Evolutionary conservation across 1,140 invertebrate genomes (phyloP).

Genomic region (Oryzaephilus surinamensis): DNA sequence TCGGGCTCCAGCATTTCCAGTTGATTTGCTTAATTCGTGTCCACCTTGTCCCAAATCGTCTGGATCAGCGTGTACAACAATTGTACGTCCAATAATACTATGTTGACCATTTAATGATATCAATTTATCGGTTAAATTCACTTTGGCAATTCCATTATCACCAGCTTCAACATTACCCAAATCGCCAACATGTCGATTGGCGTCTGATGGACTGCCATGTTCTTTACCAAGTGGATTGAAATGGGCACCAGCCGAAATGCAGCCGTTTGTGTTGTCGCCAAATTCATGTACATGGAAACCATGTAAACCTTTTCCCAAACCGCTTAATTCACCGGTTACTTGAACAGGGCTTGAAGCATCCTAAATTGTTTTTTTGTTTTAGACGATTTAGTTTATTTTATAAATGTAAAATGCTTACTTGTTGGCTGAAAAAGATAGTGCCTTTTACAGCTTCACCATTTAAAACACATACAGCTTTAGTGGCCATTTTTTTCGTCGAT

Average conservation of each 20-base stretch:
- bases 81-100: constrained; percentile 77
- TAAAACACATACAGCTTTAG: constrained; percentile 76
- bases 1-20: constrained; percentile 93
- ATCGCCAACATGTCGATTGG: constrained; percentile 78
- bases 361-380: constrained; percentile 32
- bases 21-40: constrained; percentile 87
- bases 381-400: neutral
- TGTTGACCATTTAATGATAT: constrained; percentile 66
- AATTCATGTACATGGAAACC: constrained; percentile 98
- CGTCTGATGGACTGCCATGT: constrained; percentile 73
- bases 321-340: constrained; percentile 60
- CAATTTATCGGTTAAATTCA: constrained; percentile 63
- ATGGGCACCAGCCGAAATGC: constrained; percentile 89
- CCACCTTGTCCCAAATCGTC: constrained; percentile 93
- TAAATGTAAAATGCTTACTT: constrained; percentile 36
- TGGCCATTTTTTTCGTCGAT: constrained; percentile 23
- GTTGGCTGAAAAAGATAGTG: constrained; percentile 66
- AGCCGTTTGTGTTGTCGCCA: constrained; percentile 94
- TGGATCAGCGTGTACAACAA: constrained; percentile 86
- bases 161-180: constrained; percentile 79
- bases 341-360: constrained; percentile 43
- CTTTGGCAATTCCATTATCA: constrained; percentile 58
- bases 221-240: constrained; percentile 83
- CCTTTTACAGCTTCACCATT: constrained; percentile 69
- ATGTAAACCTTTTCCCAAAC: constrained; percentile 58